Evolutionary conservation across 1,140 invertebrate species (phyloP).

Genomic region (Leptopilina boulardi): DNA sequence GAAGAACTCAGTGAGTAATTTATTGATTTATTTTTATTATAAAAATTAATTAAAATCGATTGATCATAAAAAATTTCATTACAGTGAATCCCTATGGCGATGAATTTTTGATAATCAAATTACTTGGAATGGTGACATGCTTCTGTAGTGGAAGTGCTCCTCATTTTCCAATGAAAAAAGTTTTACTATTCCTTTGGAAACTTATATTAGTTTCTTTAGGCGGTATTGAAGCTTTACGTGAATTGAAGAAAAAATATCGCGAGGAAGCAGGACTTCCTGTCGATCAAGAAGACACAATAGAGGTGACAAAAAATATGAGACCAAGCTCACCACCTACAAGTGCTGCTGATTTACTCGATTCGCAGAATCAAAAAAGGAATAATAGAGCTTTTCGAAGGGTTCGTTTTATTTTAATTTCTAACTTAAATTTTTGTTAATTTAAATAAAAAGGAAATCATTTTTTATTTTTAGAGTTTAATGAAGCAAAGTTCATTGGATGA

Average conservation of each 20-base stretch:
- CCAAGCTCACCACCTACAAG: slow-evolving; percentile 96
- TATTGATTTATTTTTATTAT: background rate
- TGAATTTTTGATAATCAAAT: slow-evolving; percentile 90
- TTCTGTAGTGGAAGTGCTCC: slow-evolving; percentile 96
- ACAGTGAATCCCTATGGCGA: slow-evolving; percentile 79
- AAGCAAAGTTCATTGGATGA: slow-evolving; percentile 97
- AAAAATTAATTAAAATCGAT: background rate
- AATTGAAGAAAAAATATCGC: slow-evolving; percentile 85
- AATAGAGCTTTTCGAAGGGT: slow-evolving; percentile 80
- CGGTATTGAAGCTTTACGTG: slow-evolving; percentile 88
- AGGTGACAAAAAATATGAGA: slow-evolving; percentile 94
- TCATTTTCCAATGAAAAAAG: slow-evolving; percentile 99
- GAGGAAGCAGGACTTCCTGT: slow-evolving; percentile 83
- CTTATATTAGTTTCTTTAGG: slow-evolving; percentile 92
- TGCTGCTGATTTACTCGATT: slow-evolving; percentile 93
- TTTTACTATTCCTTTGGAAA: slow-evolving; percentile 97
- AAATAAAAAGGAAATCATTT: no score
- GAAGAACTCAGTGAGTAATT: slow-evolving; percentile 84
- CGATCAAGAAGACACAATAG: slow-evolving; percentile 93
- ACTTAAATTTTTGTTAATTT: no score
- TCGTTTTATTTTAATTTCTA: slow-evolving; percentile 62
- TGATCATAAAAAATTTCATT: background rate
- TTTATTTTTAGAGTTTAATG: slow-evolving; percentile 89
- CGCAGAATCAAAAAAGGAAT: slow-evolving; percentile 87
- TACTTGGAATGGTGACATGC: slow-evolving; percentile 94